Conservation (phyloP, 2,113 vertebrate genomes). For the Thunnus maccoyii region DNA sequence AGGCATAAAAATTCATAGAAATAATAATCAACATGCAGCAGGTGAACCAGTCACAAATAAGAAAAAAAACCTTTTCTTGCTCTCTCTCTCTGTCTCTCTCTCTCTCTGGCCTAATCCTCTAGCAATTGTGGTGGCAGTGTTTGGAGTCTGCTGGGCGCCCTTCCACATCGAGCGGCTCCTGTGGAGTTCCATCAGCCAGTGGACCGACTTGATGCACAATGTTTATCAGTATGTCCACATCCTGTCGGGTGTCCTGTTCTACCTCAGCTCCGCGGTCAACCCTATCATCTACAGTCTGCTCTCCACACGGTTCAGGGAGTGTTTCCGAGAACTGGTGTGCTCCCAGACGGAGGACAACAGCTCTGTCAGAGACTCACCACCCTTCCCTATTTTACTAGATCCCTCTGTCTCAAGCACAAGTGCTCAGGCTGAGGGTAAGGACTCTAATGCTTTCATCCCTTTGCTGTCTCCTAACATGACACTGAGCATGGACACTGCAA, state of each 20-base stretch:
- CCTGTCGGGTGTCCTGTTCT: conserved; percentile 84
- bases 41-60: neutral
- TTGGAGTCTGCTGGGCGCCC: conserved; percentile 84
- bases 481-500: conserved; percentile 33
- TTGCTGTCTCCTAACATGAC: conserved; percentile 50
- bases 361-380: conserved; percentile 74
- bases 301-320: conserved; percentile 83
- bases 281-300: conserved; percentile 86
- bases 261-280: conserved; percentile 85
- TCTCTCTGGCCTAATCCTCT: conserved; percentile 14
- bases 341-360: conserved; percentile 51
- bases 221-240: conserved; percentile 86
- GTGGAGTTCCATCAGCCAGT: conserved; percentile 85
- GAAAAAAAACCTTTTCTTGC: neutral
- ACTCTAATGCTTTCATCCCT: conserved; percentile 44
- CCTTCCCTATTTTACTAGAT: conserved; percentile 63
- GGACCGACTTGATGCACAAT: conserved; percentile 83
- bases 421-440: conserved; percentile 29
- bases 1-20: too few relatives aligned
- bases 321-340: conserved; percentile 81
- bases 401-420: conserved; percentile 41
- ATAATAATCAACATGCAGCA: too few relatives aligned
- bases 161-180: conserved; percentile 85
- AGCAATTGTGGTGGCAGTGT: conserved; percentile 81
- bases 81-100: neutral